Percentiles rank a stretch among this genome's conserved stretches.
phyloP scores from a whole-genome alignment of 2,797 vertebrate genomes.

The Pygocentrus nattereri region DNA sequence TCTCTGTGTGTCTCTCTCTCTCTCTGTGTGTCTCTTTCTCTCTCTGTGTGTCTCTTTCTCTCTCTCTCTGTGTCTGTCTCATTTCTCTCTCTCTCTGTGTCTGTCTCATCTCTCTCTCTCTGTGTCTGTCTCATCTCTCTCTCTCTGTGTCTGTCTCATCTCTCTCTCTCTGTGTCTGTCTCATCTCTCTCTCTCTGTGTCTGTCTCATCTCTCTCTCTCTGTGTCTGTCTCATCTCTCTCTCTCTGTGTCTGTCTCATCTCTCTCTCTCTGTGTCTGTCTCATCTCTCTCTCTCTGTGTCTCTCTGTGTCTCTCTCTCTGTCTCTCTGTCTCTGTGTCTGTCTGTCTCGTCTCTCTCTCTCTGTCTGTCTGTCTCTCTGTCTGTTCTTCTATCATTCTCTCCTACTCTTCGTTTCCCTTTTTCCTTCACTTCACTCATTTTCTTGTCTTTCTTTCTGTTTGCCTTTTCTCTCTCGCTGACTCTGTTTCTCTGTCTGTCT shows the following conservation, averaged over 20 bases:
- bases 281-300: background rate
- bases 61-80: too few species aligned
- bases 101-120: too few species aligned
- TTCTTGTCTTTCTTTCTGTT: too few species aligned
- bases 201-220: background rate
- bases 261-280: background rate
- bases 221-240: background rate
- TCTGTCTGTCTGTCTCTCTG: accelerated
- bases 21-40: too few species aligned
- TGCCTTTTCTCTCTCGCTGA: background rate
- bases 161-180: background rate
- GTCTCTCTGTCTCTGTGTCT: background rate
- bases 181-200: too few species aligned
- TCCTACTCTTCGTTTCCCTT: background rate
- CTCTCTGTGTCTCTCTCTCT: background rate
- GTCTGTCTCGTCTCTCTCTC: too few species aligned
- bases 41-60: too few species aligned
- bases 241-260: background rate
- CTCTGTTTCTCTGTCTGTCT: background rate
- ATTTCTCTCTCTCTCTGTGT: too few species aligned
- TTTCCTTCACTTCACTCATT: background rate
- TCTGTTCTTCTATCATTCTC: background rate
- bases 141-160: too few species aligned
- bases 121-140: too few species aligned
- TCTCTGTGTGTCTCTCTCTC: too few species aligned